Conservation (phyloP, 2,797 vertebrate genomes). For the Neopelma chrysocephalum region DNA sequence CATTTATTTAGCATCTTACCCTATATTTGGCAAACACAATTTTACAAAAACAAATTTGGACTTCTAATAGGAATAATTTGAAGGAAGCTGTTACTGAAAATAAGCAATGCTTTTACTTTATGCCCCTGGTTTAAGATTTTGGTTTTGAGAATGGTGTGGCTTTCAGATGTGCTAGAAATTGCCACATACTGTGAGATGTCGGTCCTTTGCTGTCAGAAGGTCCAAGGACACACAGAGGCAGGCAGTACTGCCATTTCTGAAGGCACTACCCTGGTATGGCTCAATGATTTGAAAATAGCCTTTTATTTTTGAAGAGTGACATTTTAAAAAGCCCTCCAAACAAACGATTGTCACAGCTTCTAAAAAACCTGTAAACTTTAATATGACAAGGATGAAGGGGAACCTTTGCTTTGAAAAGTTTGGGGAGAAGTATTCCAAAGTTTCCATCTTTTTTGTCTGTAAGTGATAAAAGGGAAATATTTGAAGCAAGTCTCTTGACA, state of each 20-base stretch:
- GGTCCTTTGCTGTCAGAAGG: neutral
- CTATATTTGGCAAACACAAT: neutral
- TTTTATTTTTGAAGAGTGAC: slow-evolving; percentile 9
- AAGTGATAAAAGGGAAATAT: neutral
- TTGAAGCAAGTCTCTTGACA: neutral
- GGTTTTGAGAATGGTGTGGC: neutral
- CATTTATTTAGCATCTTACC: neutral
- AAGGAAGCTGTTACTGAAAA: neutral
- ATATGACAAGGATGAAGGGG: neutral
- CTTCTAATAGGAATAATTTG: neutral
- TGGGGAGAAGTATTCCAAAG: neutral
- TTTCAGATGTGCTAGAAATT: neutral
- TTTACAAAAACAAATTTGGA: neutral
- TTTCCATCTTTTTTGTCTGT: neutral
- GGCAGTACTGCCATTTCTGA: neutral
- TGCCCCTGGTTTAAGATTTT: neutral
- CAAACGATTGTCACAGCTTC: neutral
- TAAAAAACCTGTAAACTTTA: neutral
- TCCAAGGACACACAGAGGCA: neutral
- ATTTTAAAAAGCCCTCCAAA: neutral
- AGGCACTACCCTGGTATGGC: neutral
- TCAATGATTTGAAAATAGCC: neutral
- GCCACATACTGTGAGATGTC: neutral
- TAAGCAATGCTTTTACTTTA: neutral
- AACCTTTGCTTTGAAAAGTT: neutral